Conservation (phyloP, 2,888 invertebrate genomes). For the Hedychridium roseum region DNA sequence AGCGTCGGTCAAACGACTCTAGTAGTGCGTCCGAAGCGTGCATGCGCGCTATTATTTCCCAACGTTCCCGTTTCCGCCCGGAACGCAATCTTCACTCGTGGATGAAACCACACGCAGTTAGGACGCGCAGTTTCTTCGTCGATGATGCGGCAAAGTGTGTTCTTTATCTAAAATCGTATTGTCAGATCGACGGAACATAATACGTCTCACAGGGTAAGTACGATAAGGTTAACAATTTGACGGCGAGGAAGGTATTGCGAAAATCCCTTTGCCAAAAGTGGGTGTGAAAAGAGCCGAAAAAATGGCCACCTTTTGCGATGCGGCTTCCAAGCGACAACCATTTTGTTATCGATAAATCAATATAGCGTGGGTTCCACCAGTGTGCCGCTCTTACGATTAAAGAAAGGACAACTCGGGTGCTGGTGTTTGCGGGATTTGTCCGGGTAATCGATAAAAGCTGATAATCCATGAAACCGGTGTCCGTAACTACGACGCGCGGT, state of each 20-base stretch:
- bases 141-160: constrained; percentile 31
- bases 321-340: constrained; percentile 46
- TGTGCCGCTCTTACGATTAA: too few relatives aligned
- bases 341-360: constrained; percentile 54
- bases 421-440: too few relatives aligned
- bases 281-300: background rate
- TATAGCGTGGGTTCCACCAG: constrained; percentile 38
- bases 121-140: constrained; percentile 25
- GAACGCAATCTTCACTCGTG: constrained; percentile 25
- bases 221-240: too few relatives aligned
- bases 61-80: constrained; percentile 21
- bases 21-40: background rate
- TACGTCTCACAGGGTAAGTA: too few relatives aligned
- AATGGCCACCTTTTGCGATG: constrained; percentile 40
- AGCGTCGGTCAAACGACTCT: too few relatives aligned
- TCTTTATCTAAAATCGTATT: constrained; percentile 27
- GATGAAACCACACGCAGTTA: constrained; percentile 13
- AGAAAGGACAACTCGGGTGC: too few relatives aligned
- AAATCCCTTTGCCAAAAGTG: background rate
- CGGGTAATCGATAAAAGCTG: too few relatives aligned
- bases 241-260: background rate
- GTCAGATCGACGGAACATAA: constrained; percentile 34
- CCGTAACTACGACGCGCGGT: too few relatives aligned
- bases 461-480: too few relatives aligned
- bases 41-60: constrained; percentile 12